phyloP scores from a whole-genome alignment of 2,797 vertebrate species.

The Austrolebias charrua region DNA sequence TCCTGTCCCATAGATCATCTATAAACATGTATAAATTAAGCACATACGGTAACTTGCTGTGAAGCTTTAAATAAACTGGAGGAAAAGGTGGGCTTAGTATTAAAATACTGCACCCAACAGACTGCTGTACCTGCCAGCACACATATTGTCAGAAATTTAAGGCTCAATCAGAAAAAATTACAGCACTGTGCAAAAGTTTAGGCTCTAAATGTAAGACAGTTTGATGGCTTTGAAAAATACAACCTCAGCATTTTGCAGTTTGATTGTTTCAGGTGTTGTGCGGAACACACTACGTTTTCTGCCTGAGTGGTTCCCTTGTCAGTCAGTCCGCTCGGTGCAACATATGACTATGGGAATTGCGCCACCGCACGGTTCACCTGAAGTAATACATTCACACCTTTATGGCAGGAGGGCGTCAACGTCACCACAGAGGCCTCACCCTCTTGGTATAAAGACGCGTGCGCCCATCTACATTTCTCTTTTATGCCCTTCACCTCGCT shows the following conservation, averaged over 20 bases:
- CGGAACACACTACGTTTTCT: background rate
- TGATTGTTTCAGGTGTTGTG: background rate
- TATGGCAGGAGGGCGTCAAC: no score
- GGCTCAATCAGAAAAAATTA: background rate
- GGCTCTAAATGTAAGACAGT: background rate
- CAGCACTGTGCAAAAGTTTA: background rate
- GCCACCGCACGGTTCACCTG: no score
- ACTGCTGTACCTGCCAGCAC: background rate
- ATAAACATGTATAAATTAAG: conserved; percentile 50
- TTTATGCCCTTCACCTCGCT: no score
- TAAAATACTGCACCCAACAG: background rate
- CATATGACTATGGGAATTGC: no score
- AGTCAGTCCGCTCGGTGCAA: no score
- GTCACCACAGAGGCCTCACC: no score
- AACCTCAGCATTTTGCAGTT: background rate
- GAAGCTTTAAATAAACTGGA: conserved; percentile 29
- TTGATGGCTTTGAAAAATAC: background rate
- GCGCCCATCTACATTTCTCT: no score
- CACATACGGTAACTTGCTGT: conserved; percentile 1
- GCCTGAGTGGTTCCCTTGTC: background rate
- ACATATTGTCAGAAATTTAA: background rate
- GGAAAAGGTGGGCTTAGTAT: conserved; percentile 2
- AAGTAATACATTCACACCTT: no score
- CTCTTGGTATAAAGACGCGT: no score
- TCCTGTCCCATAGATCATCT: conserved; percentile 37